Percentiles rank a stretch among this genome's conserved stretches.
These are phyloP conservation scores for Volucella inanis DNA, from an alignment of 2,888 invertebrate genomes.

Conservation along the genomic window DNA sequence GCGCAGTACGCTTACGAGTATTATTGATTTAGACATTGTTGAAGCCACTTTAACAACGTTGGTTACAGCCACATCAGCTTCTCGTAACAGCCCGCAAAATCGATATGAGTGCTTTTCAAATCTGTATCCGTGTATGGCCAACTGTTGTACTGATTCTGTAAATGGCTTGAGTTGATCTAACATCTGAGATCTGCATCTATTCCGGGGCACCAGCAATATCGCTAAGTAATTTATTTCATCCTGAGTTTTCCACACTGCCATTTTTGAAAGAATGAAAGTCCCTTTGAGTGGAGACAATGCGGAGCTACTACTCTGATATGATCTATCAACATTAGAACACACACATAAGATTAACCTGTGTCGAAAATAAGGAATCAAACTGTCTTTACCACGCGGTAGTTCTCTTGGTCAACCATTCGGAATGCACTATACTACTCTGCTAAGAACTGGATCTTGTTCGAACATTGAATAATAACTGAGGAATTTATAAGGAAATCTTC, in stretches of 20 bases:
- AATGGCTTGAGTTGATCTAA: constrained; percentile 31
- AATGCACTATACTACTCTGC: constrained; percentile 11
- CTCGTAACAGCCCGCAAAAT: constrained; percentile 81
- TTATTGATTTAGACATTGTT: no score
- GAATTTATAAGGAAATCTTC: no score
- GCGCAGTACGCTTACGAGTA: no score
- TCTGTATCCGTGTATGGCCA: constrained; percentile 76
- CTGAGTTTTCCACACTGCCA: constrained; percentile 64
- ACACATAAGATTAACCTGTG: constrained; percentile 48
- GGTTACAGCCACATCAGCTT: constrained; percentile 78
- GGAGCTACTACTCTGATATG: constrained; percentile 52
- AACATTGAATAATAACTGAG: background rate
- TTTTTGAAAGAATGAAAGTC: constrained; percentile 54
- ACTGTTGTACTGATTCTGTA: constrained; percentile 27
- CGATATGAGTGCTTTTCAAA: constrained; percentile 81
- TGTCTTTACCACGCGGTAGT: background rate
- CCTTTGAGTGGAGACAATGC: constrained; percentile 11
- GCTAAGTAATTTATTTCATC: constrained; percentile 64
- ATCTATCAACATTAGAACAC: constrained; percentile 47
- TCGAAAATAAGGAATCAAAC: constrained; percentile 36
- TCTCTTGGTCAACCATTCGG: constrained; percentile 52
- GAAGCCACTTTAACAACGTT: constrained; percentile 70
- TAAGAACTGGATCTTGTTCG: constrained; percentile 27
- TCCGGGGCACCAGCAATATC: constrained; percentile 61
- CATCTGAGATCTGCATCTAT: constrained; percentile 51